Base-by-base conservation (phyloP, 1,140 invertebrate genomes). In the Bilobella aurantiaca region DNA sequence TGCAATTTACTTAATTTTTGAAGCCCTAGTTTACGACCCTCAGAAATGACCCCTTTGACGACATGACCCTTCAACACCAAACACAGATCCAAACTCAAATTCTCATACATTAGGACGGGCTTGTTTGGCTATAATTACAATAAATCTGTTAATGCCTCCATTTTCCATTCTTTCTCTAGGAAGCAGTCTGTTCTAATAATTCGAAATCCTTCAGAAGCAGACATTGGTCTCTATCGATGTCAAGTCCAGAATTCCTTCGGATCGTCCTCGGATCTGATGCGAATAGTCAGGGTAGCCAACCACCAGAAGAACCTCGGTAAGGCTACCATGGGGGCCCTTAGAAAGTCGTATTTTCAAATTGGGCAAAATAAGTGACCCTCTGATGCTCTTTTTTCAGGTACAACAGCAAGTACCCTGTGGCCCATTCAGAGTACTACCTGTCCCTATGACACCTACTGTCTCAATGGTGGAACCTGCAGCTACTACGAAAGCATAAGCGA, bases 401-500 rank as follows among this genome's bases (percentile, higher is more conserved):
- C 68, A 29, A 69, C 68, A 5, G 29, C 30, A 21, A 23, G 59
- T 23, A 8, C 58, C 46, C 68, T 72, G 58, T 69, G 65, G 65
- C 63, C 71, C 61, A 42, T 73, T n/a, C 64, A 56, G 32, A 67
- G 68, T 58, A 68, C 42, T n/a, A 37, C 37, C 21, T 73, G 71
- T 64, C 71, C 71, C 42, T 73, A 53, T 56, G 66, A 73, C 25
- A 61, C 68, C 21, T 73, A 68, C 63, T 73, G 71, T 65, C 61
- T 73, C 37, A 73, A 73, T 47, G 71, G 71, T 34, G 68, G 71
- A 60, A 66, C 68, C 61, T 73, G 71, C 62, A 73, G 68, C 57
- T 73, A 73, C 68, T 73, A 69, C 42, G 64, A 68, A 32, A 62
- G 28, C 46, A 73, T 73, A 57, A 63, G 66, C 29, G 71, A 73